A percentile compares a stretch with the other conserved stretches of the same genome.
Evolutionary conservation across 2,113 vertebrate genomes (phyloP).

Genomic region (Rhegmatorhina hoffmannsi): DNA sequence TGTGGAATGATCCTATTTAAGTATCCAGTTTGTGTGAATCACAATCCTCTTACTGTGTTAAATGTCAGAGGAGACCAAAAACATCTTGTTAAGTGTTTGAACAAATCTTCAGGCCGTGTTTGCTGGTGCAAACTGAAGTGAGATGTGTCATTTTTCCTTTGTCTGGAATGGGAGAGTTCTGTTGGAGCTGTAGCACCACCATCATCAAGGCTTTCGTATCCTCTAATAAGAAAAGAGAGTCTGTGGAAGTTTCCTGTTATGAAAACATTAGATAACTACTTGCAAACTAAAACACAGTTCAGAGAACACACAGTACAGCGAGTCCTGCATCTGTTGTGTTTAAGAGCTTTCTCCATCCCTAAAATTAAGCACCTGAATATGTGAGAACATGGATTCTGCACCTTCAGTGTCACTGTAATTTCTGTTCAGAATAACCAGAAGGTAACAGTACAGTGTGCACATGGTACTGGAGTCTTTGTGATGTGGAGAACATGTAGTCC

Average conservation of each 20-base stretch:
- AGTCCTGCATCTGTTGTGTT: background rate
- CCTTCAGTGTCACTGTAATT: background rate
- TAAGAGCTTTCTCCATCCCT: background rate
- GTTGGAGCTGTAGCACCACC: background rate
- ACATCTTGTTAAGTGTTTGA: background rate
- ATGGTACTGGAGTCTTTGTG: background rate
- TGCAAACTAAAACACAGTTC: background rate
- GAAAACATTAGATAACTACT: background rate
- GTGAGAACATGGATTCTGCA: background rate
- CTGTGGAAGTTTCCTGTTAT: background rate
- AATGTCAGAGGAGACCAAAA: background rate
- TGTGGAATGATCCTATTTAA: background rate
- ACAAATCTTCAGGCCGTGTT: background rate
- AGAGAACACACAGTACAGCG: background rate
- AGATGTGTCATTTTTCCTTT: background rate
- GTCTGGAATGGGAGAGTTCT: background rate
- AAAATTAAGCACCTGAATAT: background rate
- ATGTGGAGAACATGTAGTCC: background rate
- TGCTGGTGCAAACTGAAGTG: background rate
- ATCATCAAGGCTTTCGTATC: background rate
- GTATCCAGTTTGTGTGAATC: background rate
- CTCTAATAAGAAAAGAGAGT: background rate
- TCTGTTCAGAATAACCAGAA: background rate
- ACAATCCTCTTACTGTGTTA: background rate
- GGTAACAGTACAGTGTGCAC: background rate